Conservation (phyloP, 2,113 vertebrate genomes). For the Micronycteris hirsuta region DNA sequence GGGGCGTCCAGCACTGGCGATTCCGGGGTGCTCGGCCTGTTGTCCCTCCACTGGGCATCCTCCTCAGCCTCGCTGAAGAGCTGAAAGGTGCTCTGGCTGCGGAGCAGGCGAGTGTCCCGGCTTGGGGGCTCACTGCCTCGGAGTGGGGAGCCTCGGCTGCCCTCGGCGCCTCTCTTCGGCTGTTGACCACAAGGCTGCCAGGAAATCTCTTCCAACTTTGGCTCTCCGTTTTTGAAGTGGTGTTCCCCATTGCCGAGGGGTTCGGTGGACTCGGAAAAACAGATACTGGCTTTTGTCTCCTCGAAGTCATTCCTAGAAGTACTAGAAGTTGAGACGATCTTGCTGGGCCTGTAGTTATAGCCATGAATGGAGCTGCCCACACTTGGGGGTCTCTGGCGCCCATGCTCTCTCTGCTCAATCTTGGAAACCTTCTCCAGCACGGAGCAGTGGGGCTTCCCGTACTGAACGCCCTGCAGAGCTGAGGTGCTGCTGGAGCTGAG, state of each 20-base stretch:
- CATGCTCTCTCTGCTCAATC: constrained; percentile 89
- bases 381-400: constrained; percentile 77
- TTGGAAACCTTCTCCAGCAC: constrained; percentile 93
- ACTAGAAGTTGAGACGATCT: neutral
- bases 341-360: constrained; percentile 49
- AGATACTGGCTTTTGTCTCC: constrained; percentile 77
- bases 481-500: constrained; percentile 74
- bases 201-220: constrained; percentile 60
- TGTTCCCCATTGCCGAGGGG: constrained; percentile 43
- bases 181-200: constrained; percentile 57
- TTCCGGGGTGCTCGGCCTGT: constrained; percentile 70
- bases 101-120: constrained; percentile 76
- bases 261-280: constrained; percentile 64
- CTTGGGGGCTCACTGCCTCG: constrained; percentile 69
- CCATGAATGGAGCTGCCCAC: neutral
- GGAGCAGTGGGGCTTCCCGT: constrained; percentile 79
- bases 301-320: constrained; percentile 75
- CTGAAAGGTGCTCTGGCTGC: constrained; percentile 90
- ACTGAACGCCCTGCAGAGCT: constrained; percentile 48
- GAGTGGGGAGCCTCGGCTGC: neutral
- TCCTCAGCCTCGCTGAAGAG: constrained; percentile 76
- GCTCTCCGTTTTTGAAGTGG: neutral
- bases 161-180: neutral
- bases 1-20: constrained; percentile 79
- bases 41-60: constrained; percentile 78